Evolutionary conservation across 2,888 invertebrate species (phyloP).

Genomic region (Apomyelois bistriatella): DNA sequence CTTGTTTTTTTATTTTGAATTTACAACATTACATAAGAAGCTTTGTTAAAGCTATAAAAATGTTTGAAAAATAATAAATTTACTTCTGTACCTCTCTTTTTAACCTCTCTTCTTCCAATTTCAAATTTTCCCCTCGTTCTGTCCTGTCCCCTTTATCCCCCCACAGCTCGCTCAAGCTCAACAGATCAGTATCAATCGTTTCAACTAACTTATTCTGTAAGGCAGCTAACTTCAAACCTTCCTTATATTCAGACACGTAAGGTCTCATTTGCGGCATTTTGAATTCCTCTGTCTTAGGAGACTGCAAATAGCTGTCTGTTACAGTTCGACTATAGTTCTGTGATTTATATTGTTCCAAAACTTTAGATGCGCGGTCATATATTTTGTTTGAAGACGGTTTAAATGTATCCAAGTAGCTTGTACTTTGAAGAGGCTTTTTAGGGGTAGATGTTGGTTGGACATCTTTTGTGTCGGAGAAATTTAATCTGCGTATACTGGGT

Average conservation of each 20-base stretch:
- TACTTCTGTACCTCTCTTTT: slow-evolving; percentile 83
- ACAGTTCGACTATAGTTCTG: slow-evolving; percentile 45
- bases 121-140: slow-evolving; percentile 60
- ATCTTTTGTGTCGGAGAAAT: slow-evolving; percentile 59
- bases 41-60: too few species aligned
- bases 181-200: slow-evolving; percentile 65
- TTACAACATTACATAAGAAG: too few species aligned
- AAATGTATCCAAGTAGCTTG: slow-evolving; percentile 46
- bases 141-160: slow-evolving; percentile 58
- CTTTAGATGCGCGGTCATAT: slow-evolving; percentile 64
- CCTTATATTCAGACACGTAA: slow-evolving; percentile 44
- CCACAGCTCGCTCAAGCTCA: slow-evolving; percentile 84
- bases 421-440: slow-evolving; percentile 38
- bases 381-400: slow-evolving; percentile 67
- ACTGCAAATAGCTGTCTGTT: slow-evolving; percentile 40
- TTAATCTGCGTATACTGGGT: slow-evolving; percentile 54
- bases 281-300: slow-evolving; percentile 55
- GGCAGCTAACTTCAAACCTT: slow-evolving; percentile 34
- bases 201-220: slow-evolving; percentile 52
- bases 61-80: too few species aligned
- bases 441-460: slow-evolving; percentile 70
- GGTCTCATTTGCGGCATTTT: slow-evolving; percentile 69
- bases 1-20: too few species aligned
- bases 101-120: slow-evolving; percentile 87
- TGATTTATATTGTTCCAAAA: slow-evolving; percentile 65